These are phyloP conservation scores for Pelosia muscerda DNA, from an alignment of 2,888 invertebrate genomes.

Conservation along the genomic window DNA sequence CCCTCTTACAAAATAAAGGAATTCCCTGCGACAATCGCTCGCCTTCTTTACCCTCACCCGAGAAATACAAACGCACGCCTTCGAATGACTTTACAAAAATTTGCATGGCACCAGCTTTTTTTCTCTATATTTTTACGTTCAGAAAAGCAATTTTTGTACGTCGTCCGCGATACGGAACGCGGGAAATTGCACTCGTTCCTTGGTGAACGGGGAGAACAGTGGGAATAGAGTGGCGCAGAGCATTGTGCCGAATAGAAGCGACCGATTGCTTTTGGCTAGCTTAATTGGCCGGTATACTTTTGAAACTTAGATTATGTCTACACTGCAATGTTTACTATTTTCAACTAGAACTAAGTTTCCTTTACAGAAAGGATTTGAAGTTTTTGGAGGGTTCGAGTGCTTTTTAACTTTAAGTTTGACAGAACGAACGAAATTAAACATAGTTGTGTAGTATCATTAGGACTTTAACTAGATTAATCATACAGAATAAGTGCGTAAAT, in stretches of 20 bases:
- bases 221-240: conserved; percentile 74
- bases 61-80: conserved; percentile 86
- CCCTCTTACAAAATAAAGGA: conserved; percentile 85
- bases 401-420: background rate
- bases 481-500: too few species aligned
- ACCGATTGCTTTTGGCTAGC: conserved; percentile 75
- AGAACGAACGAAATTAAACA: background rate
- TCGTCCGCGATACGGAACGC: conserved; percentile 79
- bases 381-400: background rate
- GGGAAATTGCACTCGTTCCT: conserved; percentile 84
- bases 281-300: conserved; percentile 74
- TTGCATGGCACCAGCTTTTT: conserved; percentile 80
- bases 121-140: conserved; percentile 80
- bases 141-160: conserved; percentile 86
- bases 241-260: conserved; percentile 73
- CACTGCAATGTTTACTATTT: conserved; percentile 41
- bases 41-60: conserved; percentile 80
- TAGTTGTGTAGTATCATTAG: background rate
- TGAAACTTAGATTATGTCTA: conserved; percentile 54
- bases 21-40: conserved; percentile 84
- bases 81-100: conserved; percentile 86
- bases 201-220: conserved; percentile 73
- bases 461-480: background rate
- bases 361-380: conserved; percentile 12
- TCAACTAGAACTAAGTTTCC: conserved; percentile 29